Percentiles rank a stretch among this genome's conserved stretches.
phyloP scores from a whole-genome alignment of 1,140 invertebrate genomes.

The Littorina saxatilis region DNA sequence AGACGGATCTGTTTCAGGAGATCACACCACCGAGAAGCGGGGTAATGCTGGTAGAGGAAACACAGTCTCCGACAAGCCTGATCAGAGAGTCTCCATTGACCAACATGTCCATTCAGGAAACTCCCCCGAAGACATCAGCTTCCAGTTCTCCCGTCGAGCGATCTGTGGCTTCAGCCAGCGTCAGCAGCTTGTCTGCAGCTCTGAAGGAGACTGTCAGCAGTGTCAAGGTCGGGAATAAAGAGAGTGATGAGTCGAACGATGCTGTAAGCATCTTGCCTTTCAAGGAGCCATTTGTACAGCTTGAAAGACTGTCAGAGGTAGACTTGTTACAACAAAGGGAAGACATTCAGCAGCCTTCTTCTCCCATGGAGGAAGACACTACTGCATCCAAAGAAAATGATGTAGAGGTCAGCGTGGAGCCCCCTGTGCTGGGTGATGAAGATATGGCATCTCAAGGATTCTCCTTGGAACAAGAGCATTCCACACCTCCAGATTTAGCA shows the following conservation, averaged over 20 bases:
- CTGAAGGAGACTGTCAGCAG: conserved; percentile 3
- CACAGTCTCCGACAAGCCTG: conserved; percentile 56
- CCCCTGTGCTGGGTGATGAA: neutral
- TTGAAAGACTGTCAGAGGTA: neutral
- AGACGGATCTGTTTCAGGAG: neutral
- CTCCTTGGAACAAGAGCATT: neutral
- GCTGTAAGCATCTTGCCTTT: neutral
- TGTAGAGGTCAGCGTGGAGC: neutral
- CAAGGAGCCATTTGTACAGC: neutral
- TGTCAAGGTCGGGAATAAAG: neutral
- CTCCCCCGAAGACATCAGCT: conserved; percentile 49
- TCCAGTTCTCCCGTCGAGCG: conserved; percentile 28
- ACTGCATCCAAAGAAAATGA: too few species aligned
- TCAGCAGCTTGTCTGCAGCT: neutral
- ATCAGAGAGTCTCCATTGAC: neutral
- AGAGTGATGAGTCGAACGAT: neutral
- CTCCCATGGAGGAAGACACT: neutral
- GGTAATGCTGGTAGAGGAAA: conserved; percentile 60
- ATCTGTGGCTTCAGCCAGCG: conserved; percentile 20
- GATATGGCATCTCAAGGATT: conserved; percentile 23
- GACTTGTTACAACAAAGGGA: neutral
- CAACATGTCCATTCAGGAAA: conserved; percentile 49
- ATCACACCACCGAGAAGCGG: neutral
- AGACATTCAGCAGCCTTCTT: neutral
- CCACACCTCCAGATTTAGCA: too few species aligned